These are phyloP conservation scores for Microctonus aethiopoides DNA, from an alignment of 2,888 invertebrate species.

Conservation along the genomic window DNA sequence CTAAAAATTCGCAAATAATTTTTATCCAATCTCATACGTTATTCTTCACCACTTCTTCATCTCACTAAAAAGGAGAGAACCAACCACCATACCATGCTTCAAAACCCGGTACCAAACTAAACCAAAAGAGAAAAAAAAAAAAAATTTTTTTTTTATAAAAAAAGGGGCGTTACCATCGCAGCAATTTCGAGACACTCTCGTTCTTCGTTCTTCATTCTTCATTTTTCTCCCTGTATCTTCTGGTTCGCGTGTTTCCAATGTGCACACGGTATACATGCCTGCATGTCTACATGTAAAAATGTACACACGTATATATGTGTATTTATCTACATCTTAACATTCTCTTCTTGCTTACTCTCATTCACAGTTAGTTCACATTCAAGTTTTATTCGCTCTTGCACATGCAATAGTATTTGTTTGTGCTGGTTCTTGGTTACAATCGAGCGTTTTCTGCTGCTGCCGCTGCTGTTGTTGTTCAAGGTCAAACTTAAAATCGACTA, in stretches of 20 bases:
- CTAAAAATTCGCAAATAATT: too few species aligned
- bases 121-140: constrained; percentile 3
- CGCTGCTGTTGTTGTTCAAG: constrained; percentile 9
- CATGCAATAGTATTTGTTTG: not conserved
- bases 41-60: too few species aligned
- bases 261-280: not conserved
- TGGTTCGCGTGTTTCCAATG: not conserved
- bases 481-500: constrained; percentile 24
- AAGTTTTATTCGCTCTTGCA: too few species aligned
- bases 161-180: constrained; percentile 21
- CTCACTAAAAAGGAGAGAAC: not conserved
- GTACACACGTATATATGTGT: not conserved
- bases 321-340: not conserved
- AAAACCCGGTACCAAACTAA: not conserved
- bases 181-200: constrained; percentile 27
- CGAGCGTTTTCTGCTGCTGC: not conserved
- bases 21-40: too few species aligned
- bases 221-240: constrained; percentile 2
- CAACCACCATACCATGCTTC: not conserved
- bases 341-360: not conserved
- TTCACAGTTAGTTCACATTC: not conserved
- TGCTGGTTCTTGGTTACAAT: constrained; percentile 3
- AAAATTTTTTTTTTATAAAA: too few species aligned
- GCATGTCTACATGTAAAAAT: not conserved
- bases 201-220: constrained; percentile 6